Evolutionary conservation across 2,888 invertebrate genomes (phyloP).

Genomic region (Podotricha telesiphe): DNA sequence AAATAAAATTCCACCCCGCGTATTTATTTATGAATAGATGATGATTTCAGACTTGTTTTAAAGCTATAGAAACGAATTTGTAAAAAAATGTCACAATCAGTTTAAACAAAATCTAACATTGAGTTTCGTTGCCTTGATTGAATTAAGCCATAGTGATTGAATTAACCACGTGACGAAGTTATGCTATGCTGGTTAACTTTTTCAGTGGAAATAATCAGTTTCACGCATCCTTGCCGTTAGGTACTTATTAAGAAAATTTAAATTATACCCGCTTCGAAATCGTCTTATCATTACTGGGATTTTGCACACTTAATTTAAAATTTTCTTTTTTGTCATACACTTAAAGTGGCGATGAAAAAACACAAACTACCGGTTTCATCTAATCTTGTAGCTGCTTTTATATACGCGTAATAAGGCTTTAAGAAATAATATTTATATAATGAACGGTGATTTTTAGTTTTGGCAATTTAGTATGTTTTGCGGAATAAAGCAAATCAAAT

Average conservation of each 20-base stretch:
- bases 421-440: no score
- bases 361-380: conserved; percentile 3
- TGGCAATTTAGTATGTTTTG: no score
- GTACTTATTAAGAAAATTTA: not conserved
- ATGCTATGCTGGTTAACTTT: not conserved
- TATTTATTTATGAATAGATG: no score
- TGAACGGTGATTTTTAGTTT: not conserved
- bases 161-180: conserved; percentile 5
- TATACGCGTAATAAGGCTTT: not conserved
- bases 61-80: no score
- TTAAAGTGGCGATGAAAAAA: not conserved
- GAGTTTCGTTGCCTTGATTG: not conserved
- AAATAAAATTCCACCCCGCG: no score
- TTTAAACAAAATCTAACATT: not conserved
- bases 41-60: no score
- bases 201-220: conserved; percentile 2
- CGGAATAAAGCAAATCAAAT: no score
- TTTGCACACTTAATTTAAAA: not conserved
- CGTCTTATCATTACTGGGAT: not conserved
- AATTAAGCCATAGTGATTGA: conserved; percentile 1
- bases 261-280: not conserved
- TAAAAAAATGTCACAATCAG: no score
- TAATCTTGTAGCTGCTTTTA: not conserved
- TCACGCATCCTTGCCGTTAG: conserved; percentile 17
- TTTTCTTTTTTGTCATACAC: conserved; percentile 8